Conservation (phyloP, 2,113 vertebrate species). For the Myrmophylax atrothorax region DNA sequence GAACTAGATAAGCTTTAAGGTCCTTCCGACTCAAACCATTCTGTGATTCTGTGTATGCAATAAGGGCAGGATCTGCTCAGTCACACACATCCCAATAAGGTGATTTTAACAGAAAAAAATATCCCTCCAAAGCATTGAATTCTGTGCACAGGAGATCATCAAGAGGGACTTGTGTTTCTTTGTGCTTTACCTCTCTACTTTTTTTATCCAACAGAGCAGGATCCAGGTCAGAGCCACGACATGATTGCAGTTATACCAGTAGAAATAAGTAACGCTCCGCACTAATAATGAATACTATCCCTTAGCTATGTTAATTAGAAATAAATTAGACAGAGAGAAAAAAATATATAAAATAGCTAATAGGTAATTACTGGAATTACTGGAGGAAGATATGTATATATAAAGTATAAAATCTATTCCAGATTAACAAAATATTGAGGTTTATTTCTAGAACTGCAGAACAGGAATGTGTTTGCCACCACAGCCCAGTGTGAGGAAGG, state of each 20-base stretch:
- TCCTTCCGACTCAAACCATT: background rate
- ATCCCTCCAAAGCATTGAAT: background rate
- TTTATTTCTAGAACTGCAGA: slow-evolving; percentile 7
- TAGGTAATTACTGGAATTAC: background rate
- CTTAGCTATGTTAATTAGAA: slow-evolving; percentile 19
- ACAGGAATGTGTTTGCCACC: background rate
- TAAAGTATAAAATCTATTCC: background rate
- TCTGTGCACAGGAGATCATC: too few relatives aligned
- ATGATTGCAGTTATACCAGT: background rate
- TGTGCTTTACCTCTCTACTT: background rate
- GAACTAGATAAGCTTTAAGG: background rate
- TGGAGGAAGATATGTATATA: background rate
- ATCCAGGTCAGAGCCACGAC: background rate
- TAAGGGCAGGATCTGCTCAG: background rate
- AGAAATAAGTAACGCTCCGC: background rate
- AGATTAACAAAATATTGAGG: background rate
- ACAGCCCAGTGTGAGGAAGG: background rate
- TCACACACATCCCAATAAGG: accelerated
- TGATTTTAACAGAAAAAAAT: background rate
- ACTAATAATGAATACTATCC: background rate
- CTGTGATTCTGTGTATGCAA: background rate
- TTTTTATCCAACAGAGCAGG: background rate
- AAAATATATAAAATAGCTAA: background rate
- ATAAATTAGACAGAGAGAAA: background rate
- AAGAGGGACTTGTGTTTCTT: background rate